phyloP scores from a whole-genome alignment of 2,113 vertebrate species.

The Tyrannus savana region DNA sequence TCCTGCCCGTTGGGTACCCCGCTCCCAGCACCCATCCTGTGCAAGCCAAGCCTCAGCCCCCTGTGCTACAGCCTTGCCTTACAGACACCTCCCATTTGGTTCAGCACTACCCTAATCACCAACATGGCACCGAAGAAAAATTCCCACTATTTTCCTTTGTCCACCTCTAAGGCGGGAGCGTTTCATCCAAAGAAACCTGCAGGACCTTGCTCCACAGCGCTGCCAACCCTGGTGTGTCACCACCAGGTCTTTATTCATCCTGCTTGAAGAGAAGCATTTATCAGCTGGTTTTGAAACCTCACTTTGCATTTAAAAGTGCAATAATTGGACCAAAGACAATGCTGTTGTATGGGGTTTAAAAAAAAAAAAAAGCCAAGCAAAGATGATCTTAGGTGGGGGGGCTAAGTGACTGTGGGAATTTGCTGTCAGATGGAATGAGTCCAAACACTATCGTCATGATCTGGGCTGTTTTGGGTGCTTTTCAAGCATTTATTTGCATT shows the following conservation, averaged over 20 bases:
- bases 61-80: fast-evolving
- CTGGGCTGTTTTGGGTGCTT: constrained; percentile 53
- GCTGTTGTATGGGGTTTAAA: background rate
- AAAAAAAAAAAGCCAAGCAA: background rate
- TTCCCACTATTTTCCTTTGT: background rate
- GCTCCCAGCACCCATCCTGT: background rate
- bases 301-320: constrained; percentile 58
- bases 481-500: constrained; percentile 56
- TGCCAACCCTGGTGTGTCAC: background rate
- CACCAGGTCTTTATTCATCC: constrained; percentile 21
- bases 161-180: background rate
- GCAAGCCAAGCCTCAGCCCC: background rate
- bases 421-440: background rate
- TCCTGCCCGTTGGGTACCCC: fast-evolving
- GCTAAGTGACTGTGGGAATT: constrained; percentile 40
- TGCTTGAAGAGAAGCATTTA: background rate
- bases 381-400: background rate
- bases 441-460: constrained; percentile 6
- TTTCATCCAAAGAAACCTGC: background rate
- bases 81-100: background rate
- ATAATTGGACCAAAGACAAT: constrained; percentile 45
- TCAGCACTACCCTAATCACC: background rate
- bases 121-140: background rate
- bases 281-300: constrained; percentile 32
- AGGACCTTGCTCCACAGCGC: background rate